Conservation (phyloP, 2,797 vertebrate genomes). For the Pseudochromis fuscus region DNA sequence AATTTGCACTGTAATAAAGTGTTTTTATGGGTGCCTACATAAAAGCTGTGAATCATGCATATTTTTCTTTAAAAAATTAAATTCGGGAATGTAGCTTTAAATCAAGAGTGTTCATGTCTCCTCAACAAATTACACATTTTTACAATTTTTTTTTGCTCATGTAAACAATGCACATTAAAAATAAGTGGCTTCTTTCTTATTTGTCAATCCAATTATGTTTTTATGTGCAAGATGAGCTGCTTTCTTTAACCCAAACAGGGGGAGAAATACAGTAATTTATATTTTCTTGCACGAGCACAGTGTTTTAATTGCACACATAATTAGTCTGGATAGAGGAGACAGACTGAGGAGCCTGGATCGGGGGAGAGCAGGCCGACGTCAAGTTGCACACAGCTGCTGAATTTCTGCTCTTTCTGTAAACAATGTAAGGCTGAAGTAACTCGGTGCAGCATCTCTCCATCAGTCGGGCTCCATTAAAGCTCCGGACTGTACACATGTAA, state of each 20-base stretch:
- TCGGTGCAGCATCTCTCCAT: neutral
- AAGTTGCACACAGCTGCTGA: conserved; percentile 47
- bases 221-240: neutral
- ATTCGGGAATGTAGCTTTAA: neutral
- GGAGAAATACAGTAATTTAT: neutral
- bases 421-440: conserved; percentile 51
- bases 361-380: conserved; percentile 49
- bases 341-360: neutral
- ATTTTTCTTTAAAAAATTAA: neutral
- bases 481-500: neutral
- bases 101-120: neutral
- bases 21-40: too few relatives aligned
- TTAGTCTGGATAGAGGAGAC: neutral
- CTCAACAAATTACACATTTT: neutral
- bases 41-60: neutral
- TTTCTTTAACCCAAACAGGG: neutral
- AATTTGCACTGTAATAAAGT: neutral
- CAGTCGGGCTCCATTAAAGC: neutral
- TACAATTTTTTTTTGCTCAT: neutral
- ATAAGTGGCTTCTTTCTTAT: conserved; percentile 41
- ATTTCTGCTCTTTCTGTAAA: conserved; percentile 48
- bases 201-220: neutral
- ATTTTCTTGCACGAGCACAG: too few relatives aligned
- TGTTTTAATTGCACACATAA: neutral
- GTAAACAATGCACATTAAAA: conserved; percentile 22